phyloP scores from a whole-genome alignment of 1,140 invertebrate genomes.

The Radopholus similis region DNA sequence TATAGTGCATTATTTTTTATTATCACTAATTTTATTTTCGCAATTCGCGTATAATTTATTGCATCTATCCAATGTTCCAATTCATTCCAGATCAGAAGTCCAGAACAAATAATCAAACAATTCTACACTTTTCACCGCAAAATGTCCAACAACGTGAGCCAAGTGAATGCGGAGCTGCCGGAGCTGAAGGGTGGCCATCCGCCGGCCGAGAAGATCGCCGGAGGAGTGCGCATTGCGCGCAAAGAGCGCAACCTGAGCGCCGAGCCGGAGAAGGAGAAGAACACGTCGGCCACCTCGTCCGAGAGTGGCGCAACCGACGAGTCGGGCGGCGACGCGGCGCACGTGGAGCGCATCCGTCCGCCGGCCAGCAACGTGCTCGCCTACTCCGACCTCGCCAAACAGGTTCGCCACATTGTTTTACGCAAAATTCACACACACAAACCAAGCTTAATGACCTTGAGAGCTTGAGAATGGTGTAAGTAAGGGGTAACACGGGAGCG shows the following conservation, averaged over 20 bases:
- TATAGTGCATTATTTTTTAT: too few relatives aligned
- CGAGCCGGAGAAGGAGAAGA: neutral
- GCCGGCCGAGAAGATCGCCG: slow-evolving; percentile 39
- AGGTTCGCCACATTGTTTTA: slow-evolving; percentile 2
- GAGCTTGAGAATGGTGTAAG: neutral
- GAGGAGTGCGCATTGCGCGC: slow-evolving; percentile 36
- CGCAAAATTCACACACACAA: too few relatives aligned
- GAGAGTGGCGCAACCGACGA: slow-evolving; percentile 1
- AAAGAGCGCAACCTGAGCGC: slow-evolving; percentile 35
- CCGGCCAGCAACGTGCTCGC: slow-evolving; percentile 19
- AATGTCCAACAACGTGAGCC: too few relatives aligned
- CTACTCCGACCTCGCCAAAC: slow-evolving; percentile 12
- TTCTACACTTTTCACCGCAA: too few relatives aligned
- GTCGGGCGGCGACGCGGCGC: neutral
- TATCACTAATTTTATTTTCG: too few relatives aligned
- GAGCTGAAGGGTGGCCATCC: slow-evolving; percentile 34
- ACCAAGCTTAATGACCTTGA: neutral
- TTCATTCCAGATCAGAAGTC: too few relatives aligned
- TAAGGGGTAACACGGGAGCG: too few relatives aligned
- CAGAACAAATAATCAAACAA: too few relatives aligned
- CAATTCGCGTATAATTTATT: too few relatives aligned
- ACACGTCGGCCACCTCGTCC: neutral
- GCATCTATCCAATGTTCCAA: too few relatives aligned
- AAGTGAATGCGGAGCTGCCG: too few relatives aligned
- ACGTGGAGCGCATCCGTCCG: slow-evolving; percentile 3